Evolutionary conservation across 2,888 invertebrate genomes (phyloP).

Genomic region (Saturnia pavonia): DNA sequence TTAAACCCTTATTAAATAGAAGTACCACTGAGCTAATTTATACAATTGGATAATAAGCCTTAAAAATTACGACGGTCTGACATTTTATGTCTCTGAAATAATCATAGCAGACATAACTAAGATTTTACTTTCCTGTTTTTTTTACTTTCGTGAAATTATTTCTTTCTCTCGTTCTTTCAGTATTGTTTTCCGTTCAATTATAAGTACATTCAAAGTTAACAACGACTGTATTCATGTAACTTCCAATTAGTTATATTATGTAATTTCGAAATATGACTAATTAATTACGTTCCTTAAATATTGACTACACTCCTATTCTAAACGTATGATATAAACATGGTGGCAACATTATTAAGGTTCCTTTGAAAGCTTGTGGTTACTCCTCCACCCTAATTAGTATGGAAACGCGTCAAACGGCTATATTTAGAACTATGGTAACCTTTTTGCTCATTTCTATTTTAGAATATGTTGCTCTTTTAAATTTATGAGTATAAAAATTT

Average conservation of each 20-base stretch:
- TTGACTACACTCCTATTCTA: background rate
- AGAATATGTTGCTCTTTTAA: background rate
- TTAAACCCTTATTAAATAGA: slow-evolving; percentile 39
- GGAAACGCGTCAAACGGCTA: slow-evolving; percentile 1
- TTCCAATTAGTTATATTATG: background rate
- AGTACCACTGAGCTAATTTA: slow-evolving; percentile 48
- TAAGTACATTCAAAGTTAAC: background rate
- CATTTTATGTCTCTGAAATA: slow-evolving; percentile 13
- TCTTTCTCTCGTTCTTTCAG: background rate
- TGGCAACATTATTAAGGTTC: background rate
- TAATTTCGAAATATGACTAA: background rate
- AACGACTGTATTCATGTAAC: background rate
- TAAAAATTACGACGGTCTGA: slow-evolving; percentile 39
- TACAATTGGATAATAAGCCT: slow-evolving; percentile 62
- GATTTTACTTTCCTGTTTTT: too few relatives aligned
- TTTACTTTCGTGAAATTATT: background rate
- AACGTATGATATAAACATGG: background rate
- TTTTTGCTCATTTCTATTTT: background rate
- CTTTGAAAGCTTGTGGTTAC: background rate
- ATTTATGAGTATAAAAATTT: background rate
- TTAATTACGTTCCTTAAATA: background rate
- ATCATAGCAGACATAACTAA: background rate
- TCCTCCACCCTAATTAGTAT: slow-evolving; percentile 14
- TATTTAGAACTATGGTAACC: background rate
- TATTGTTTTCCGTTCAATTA: background rate